A percentile compares a stretch with the other conserved stretches of the same genome.
Evolutionary conservation across 2,888 invertebrate genomes (phyloP).

Genomic region (Cephus sareptanus): DNA sequence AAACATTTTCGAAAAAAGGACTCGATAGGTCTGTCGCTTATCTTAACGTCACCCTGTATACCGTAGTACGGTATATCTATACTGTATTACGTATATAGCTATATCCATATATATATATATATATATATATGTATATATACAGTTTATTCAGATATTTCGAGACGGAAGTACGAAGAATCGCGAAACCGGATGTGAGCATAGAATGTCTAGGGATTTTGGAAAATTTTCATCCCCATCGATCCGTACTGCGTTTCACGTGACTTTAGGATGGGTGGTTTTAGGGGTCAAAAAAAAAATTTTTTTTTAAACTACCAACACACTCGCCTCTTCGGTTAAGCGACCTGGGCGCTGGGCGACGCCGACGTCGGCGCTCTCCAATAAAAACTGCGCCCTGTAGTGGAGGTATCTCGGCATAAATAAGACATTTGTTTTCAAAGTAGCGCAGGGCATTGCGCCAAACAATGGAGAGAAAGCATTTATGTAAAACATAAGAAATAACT

Average conservation of each 20-base stretch:
- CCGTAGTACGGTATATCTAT: background rate
- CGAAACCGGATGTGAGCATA: background rate
- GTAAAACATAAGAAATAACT: slow-evolving; percentile 25
- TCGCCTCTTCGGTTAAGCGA: background rate
- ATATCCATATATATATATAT: too few relatives aligned
- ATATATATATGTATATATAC: too few relatives aligned
- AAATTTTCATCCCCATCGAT: background rate
- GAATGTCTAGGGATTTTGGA: background rate
- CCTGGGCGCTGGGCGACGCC: background rate
- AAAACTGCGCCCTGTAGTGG: background rate
- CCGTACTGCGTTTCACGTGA: background rate
- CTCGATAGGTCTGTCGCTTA: background rate
- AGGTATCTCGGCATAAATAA: slow-evolving; percentile 22
- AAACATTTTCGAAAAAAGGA: background rate
- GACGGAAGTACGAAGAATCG: background rate
- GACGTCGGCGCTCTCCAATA: background rate
- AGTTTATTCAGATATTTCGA: background rate
- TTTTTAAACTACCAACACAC: background rate
- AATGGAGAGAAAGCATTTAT: slow-evolving; percentile 22
- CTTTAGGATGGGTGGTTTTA: background rate
- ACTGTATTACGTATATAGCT: background rate
- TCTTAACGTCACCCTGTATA: background rate
- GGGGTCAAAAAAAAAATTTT: background rate
- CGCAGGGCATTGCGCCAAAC: slow-evolving; percentile 21
- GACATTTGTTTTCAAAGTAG: slow-evolving; percentile 21